Evolutionary conservation across 1,140 invertebrate genomes (phyloP).

Genomic region (Acromyrmex echinatior): DNA sequence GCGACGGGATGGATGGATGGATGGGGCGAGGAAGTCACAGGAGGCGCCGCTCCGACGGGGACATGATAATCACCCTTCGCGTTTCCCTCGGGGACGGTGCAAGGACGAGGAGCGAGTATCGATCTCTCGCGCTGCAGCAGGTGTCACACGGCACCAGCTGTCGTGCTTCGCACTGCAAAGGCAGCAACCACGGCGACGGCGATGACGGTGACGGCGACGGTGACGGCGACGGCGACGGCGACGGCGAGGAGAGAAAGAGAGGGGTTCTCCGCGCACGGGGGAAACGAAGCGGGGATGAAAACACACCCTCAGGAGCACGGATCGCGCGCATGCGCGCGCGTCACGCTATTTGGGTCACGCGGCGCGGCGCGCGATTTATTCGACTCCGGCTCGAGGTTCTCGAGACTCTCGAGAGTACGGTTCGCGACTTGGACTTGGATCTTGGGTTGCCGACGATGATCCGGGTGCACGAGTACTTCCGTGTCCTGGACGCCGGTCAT

Average conservation of each 20-base stretch:
- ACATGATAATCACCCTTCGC: constrained; percentile 38
- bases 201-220: not conserved
- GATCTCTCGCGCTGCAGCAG: constrained; percentile 71
- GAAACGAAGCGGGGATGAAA: constrained; percentile 71
- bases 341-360: constrained; percentile 77
- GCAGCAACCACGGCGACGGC: not conserved
- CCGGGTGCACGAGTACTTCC: not conserved
- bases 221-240: not conserved
- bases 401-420: not conserved
- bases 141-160: constrained; percentile 67
- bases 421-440: not conserved
- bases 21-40: not conserved
- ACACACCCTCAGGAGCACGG: constrained; percentile 73
- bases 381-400: not conserved
- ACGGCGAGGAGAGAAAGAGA: not conserved
- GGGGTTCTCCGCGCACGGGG: not conserved
- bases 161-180: constrained; percentile 51
- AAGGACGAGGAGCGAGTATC: constrained; percentile 65
- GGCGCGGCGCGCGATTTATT: constrained; percentile 40
- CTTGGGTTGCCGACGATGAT: not conserved
- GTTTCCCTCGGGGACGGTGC: constrained; percentile 1
- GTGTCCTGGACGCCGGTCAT: not conserved
- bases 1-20: not conserved
- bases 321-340: constrained; percentile 69
- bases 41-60: constrained; percentile 9